These are phyloP conservation scores for Dromococcyx pavoninus DNA, from an alignment of 2,797 vertebrate genomes.

Conservation along the genomic window DNA sequence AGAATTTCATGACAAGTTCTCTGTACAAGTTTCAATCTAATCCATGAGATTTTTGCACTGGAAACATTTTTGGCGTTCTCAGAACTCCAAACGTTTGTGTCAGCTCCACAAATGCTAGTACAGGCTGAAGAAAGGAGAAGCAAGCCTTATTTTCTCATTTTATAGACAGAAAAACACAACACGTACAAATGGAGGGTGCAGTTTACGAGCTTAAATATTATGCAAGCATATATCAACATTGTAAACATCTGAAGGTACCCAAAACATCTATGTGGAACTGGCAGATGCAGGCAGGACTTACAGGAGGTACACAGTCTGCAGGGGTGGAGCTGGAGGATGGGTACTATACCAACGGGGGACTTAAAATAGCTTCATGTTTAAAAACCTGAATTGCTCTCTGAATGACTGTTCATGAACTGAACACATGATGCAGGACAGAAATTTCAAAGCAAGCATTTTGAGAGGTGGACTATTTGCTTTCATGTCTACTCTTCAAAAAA, in stretches of 20 bases:
- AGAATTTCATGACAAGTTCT: background rate
- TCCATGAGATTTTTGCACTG: background rate
- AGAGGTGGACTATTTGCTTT: background rate
- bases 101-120: fast-evolving
- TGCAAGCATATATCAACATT: background rate
- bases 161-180: background rate
- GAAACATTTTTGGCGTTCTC: background rate
- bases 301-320: background rate
- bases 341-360: background rate
- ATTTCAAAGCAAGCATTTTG: background rate
- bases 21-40: background rate
- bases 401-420: background rate
- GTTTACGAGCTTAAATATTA: background rate
- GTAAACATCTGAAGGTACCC: background rate
- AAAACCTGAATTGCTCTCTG: background rate
- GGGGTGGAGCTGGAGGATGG: background rate
- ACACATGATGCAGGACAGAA: background rate
- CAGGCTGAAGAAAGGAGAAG: background rate
- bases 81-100: background rate
- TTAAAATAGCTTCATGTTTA: background rate
- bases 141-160: background rate
- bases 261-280: background rate
- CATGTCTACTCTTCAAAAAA: background rate
- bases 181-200: background rate
- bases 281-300: background rate